phyloP scores from a whole-genome alignment of 2,888 invertebrate species.

The Microplitis deprimator region DNA sequence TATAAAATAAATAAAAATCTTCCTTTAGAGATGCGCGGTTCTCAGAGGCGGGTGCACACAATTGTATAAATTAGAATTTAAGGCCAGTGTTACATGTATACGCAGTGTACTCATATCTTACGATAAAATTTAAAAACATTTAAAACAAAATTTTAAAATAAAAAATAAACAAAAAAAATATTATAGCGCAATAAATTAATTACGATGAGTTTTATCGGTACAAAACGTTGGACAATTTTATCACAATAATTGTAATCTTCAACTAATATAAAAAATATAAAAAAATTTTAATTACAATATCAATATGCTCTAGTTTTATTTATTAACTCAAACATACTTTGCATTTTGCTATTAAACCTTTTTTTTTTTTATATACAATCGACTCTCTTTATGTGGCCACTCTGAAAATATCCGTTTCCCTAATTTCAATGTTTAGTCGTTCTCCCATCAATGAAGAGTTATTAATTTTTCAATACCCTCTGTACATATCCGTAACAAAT shows the following conservation, averaged over 20 bases:
- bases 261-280: neutral
- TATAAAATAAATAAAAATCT: conserved; percentile 19
- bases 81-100: conserved; percentile 72
- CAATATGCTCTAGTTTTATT: neutral
- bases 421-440: too few relatives aligned
- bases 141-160: conserved; percentile 40
- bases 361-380: neutral
- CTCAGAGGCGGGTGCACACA: conserved; percentile 46
- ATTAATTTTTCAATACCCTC: too few relatives aligned
- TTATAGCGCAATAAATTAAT: conserved; percentile 10
- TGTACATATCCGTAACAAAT: too few relatives aligned
- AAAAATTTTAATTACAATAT: neutral
- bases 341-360: neutral
- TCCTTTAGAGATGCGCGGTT: conserved; percentile 42
- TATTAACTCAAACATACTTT: neutral
- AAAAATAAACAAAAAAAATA: conserved; percentile 35
- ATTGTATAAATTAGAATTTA: conserved; percentile 69
- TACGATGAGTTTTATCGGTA: neutral
- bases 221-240: neutral
- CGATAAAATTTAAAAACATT: conserved; percentile 41
- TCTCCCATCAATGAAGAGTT: too few relatives aligned
- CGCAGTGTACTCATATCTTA: conserved; percentile 71
- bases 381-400: too few relatives aligned
- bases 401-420: too few relatives aligned
- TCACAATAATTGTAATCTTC: neutral